phyloP scores from a whole-genome alignment of 2,797 vertebrate genomes.

The Hafferia zeledoni region DNA sequence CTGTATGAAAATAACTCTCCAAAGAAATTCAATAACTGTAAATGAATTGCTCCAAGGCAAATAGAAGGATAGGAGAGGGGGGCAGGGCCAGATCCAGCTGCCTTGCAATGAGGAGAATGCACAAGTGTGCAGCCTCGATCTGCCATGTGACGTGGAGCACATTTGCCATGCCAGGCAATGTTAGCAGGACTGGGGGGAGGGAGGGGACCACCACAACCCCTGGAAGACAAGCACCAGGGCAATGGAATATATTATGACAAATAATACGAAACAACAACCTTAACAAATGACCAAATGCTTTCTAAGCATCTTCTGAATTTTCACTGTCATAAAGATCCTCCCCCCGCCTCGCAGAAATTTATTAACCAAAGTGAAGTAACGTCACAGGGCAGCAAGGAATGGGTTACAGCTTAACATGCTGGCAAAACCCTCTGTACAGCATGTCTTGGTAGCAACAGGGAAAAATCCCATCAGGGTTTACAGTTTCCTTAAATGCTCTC shows the following conservation, averaged over 20 bases:
- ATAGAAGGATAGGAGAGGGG: conserved; percentile 31
- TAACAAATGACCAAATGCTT: not conserved
- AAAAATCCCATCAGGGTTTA: not conserved
- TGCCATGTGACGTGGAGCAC: conserved; percentile 15
- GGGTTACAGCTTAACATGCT: conserved; percentile 10
- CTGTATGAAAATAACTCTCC: conserved; percentile 76
- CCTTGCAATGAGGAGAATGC: conserved; percentile 47
- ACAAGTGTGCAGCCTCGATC: conserved; percentile 16
- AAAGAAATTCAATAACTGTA: conserved; percentile 75
- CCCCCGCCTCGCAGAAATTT: not conserved
- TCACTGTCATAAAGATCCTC: not conserved
- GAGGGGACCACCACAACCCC: not conserved
- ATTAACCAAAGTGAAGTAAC: conserved; percentile 41
- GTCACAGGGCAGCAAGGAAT: conserved; percentile 9
- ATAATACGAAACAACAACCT: not conserved
- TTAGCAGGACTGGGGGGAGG: not conserved
- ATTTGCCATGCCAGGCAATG: not conserved
- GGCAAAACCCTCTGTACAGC: not conserved
- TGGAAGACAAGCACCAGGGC: not conserved
- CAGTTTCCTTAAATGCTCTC: not conserved
- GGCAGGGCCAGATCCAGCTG: conserved; percentile 37
- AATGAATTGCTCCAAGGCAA: conserved; percentile 78
- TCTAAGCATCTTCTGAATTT: not conserved
- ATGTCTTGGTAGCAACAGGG: accelerated
- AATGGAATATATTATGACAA: not conserved